phyloP scores from a whole-genome alignment of 2,888 invertebrate species.

The Platycnemis pennipes region DNA sequence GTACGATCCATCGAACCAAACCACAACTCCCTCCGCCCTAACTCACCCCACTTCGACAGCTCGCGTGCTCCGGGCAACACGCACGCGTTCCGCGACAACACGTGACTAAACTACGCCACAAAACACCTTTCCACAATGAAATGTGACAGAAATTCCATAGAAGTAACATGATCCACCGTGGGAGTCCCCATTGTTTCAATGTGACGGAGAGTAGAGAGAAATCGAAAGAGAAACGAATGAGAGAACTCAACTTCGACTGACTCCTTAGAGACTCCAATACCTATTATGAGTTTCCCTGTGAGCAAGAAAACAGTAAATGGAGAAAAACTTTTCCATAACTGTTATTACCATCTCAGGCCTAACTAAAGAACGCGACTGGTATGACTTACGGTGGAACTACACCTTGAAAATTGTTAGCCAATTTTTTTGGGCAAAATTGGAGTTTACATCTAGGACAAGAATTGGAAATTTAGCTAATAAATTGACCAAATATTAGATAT shows the following conservation, averaged over 20 bases:
- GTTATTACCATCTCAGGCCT: no score
- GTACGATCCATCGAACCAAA: conserved; percentile 18
- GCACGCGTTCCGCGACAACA: not conserved
- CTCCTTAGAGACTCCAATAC: no score
- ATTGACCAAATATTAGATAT: no score
- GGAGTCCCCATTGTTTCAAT: conserved; percentile 17
- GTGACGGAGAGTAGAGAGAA: not conserved
- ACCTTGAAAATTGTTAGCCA: no score
- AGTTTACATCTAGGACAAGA: no score
- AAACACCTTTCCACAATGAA: conserved; percentile 42
- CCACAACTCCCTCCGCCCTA: not conserved
- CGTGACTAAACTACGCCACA: conserved; percentile 50
- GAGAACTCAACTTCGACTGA: not conserved
- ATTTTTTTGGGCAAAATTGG: no score
- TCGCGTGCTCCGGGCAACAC: conserved; percentile 42
- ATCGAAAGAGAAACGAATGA: not conserved
- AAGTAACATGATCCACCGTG: not conserved
- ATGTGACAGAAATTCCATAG: conserved; percentile 14
- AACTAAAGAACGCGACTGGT: no score
- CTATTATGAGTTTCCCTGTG: not conserved
- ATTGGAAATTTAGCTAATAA: no score
- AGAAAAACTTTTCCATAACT: no score
- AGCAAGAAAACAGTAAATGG: no score
- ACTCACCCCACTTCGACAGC: conserved; percentile 34
- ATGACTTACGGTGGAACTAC: no score